A percentile compares a stretch with the other conserved stretches of the same genome.
Evolutionary conservation across 2,797 vertebrate genomes (phyloP).

Genomic region (Acanthis flammea): DNA sequence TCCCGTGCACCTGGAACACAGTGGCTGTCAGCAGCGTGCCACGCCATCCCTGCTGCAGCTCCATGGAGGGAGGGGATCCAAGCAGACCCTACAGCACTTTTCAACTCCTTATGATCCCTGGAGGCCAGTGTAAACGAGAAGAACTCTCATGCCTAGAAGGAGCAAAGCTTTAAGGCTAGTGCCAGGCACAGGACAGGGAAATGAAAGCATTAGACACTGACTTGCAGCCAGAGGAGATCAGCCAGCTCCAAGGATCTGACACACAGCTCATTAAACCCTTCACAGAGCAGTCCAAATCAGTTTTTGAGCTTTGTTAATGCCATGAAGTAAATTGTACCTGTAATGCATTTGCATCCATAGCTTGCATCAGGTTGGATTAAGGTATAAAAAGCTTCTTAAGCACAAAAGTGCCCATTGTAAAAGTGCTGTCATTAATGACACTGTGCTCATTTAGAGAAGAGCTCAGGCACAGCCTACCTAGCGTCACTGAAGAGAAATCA

Average conservation of each 20-base stretch:
- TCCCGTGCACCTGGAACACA: background rate
- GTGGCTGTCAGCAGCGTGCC: background rate
- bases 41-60: background rate
- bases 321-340: constrained; percentile 30
- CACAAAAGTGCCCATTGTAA: constrained; percentile 44
- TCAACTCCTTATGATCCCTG: background rate
- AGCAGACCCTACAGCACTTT: background rate
- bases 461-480: constrained; percentile 35
- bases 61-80: background rate
- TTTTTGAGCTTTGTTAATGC: background rate
- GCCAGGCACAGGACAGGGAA: background rate
- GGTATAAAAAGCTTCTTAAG: constrained; percentile 32
- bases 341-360: constrained; percentile 14
- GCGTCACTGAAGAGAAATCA: constrained; percentile 42
- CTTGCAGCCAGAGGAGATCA: background rate
- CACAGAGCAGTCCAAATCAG: background rate
- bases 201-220: background rate
- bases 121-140: background rate
- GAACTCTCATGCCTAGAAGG: background rate
- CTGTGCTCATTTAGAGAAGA: constrained; percentile 32
- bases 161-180: background rate
- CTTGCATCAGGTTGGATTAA: constrained; percentile 58
- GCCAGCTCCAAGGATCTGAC: background rate
- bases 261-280: constrained; percentile 28
- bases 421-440: constrained; percentile 18